A percentile compares a stretch with the other conserved stretches of the same genome.
These are phyloP conservation scores for Lochmaea capreae DNA, from an alignment of 2,888 invertebrate genomes.

Conservation along the genomic window DNA sequence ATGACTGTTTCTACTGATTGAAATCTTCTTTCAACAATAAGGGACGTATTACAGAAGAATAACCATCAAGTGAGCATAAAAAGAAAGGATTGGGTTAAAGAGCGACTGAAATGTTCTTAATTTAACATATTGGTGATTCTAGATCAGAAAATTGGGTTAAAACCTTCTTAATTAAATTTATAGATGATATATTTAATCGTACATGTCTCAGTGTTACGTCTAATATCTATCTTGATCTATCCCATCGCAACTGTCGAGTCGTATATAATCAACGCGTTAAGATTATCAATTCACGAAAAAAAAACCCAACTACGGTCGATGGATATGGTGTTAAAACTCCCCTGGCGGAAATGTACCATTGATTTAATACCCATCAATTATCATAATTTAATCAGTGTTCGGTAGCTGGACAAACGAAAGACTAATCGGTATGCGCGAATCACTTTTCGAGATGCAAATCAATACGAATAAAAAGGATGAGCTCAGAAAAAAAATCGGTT, in stretches of 20 bases:
- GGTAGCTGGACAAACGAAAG: slow-evolving; percentile 26
- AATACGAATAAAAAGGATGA: slow-evolving; percentile 18
- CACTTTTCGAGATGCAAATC: slow-evolving; percentile 25
- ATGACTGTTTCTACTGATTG: too few species aligned
- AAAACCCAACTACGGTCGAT: slow-evolving; percentile 11
- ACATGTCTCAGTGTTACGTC: background rate
- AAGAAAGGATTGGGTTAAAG: too few species aligned
- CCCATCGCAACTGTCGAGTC: background rate
- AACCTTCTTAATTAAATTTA: background rate
- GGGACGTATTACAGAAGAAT: too few species aligned
- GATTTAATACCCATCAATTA: slow-evolving; percentile 37
- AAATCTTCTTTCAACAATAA: too few species aligned
- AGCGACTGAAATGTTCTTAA: too few species aligned
- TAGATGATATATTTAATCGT: background rate
- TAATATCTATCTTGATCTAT: slow-evolving; percentile 4
- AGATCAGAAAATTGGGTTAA: background rate
- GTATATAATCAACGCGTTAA: slow-evolving; percentile 27
- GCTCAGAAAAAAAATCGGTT: slow-evolving; percentile 9
- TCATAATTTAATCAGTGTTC: slow-evolving; percentile 33
- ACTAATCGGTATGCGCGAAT: slow-evolving; percentile 30
- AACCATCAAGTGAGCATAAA: too few species aligned
- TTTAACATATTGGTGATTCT: too few species aligned
- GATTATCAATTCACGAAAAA: slow-evolving; percentile 30
- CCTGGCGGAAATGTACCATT: slow-evolving; percentile 33
- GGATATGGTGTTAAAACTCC: slow-evolving; percentile 35